Conservation (phyloP, 2,888 invertebrate species). For the Amphipyra tragopoginis region DNA sequence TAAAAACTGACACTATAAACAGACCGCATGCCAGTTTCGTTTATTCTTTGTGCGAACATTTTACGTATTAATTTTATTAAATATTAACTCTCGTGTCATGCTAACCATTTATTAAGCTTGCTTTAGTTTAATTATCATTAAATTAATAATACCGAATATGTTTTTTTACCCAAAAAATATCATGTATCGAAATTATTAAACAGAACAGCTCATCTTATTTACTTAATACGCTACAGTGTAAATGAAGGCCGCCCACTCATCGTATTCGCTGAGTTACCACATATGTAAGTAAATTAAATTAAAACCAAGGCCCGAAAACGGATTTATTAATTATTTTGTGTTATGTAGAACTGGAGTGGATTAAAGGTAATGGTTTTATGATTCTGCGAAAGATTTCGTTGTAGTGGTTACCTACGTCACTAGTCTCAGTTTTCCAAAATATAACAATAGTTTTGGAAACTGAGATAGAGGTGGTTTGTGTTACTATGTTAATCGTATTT, state of each 20-base stretch:
- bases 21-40: too few relatives aligned
- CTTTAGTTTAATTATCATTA: neutral
- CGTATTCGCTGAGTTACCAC: slow-evolving; percentile 6
- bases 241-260: neutral
- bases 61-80: neutral
- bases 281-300: slow-evolving; percentile 14
- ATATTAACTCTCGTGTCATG: slow-evolving; percentile 1
- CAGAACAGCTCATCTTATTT: slow-evolving; percentile 1
- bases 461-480: too few relatives aligned
- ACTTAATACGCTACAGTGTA: neutral
- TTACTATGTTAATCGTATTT: too few relatives aligned
- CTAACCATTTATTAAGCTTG: neutral
- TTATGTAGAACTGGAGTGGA: neutral
- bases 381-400: too few relatives aligned
- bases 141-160: neutral
- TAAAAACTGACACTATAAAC: neutral
- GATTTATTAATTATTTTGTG: slow-evolving; percentile 13
- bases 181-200: neutral
- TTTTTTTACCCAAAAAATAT: slow-evolving; percentile 4
- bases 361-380: neutral
- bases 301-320: slow-evolving; percentile 16
- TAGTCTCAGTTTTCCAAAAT: too few relatives aligned
- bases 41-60: too few relatives aligned
- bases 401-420: too few relatives aligned
- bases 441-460: too few relatives aligned